phyloP scores from a whole-genome alignment of 2,888 invertebrate species.

The Idaea aversata region DNA sequence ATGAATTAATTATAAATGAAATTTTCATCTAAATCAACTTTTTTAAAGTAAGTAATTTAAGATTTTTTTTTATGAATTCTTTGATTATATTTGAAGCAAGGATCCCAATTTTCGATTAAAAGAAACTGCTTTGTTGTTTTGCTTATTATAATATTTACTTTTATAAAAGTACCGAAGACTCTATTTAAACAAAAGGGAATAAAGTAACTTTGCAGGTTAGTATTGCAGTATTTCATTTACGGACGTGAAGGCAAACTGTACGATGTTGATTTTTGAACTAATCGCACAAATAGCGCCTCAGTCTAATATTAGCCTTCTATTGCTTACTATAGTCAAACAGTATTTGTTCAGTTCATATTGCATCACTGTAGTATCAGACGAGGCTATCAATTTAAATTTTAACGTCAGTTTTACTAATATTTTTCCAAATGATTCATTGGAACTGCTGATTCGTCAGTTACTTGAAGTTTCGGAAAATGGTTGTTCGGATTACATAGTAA shows the following conservation, averaged over 20 bases:
- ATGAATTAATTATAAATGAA: no score
- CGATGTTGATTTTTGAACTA: neutral
- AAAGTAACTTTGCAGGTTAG: neutral
- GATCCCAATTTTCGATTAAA: neutral
- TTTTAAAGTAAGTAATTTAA: no score
- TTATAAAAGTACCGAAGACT: neutral
- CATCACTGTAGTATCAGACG: constrained; percentile 55
- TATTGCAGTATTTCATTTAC: constrained; percentile 4
- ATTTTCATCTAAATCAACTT: no score
- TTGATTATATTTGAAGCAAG: neutral
- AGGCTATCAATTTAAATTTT: constrained; percentile 35
- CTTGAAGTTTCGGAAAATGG: constrained; percentile 62
- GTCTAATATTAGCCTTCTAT: neutral
- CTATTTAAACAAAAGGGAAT: neutral
- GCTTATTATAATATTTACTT: neutral
- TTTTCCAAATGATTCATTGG: constrained; percentile 32
- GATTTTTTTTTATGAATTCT: no score
- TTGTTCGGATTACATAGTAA: constrained; percentile 71
- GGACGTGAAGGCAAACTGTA: constrained; percentile 1
- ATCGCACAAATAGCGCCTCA: neutral
- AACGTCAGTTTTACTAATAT: constrained; percentile 43
- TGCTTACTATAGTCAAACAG: constrained; percentile 40
- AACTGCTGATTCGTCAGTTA: constrained; percentile 42
- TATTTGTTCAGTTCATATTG: constrained; percentile 58
- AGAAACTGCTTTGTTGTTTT: neutral